Conservation (phyloP, 2,888 invertebrate species). For the Asteroscopus sphinx region DNA sequence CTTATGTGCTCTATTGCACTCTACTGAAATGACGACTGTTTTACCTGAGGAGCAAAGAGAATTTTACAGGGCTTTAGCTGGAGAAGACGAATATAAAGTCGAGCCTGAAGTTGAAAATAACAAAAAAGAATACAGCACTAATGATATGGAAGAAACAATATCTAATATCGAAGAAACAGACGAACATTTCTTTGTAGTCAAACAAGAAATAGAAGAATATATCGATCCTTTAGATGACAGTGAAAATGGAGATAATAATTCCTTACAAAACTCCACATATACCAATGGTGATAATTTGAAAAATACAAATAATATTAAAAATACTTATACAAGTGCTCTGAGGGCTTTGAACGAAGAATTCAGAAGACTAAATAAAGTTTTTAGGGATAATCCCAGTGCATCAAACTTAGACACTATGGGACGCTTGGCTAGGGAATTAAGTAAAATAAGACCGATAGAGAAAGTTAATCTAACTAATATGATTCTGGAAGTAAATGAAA, state of each 20-base stretch:
- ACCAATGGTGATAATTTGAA: slow-evolving; percentile 5
- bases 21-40: slow-evolving; percentile 9
- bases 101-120: slow-evolving; percentile 11
- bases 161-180: slow-evolving; percentile 4
- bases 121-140: not conserved
- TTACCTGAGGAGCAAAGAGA: slow-evolving; percentile 29
- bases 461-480: slow-evolving; percentile 31
- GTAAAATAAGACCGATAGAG: slow-evolving; percentile 60
- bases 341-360: slow-evolving; percentile 63
- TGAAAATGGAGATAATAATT: slow-evolving; percentile 5
- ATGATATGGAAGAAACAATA: slow-evolving; percentile 15
- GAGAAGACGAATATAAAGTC: slow-evolving; percentile 22
- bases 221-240: slow-evolving; percentile 30
- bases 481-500: slow-evolving; percentile 13
- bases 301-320: slow-evolving; percentile 15
- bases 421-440: slow-evolving; percentile 58
- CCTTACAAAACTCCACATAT: not conserved
- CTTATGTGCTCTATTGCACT: slow-evolving; percentile 56
- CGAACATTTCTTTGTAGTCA: slow-evolving; percentile 17
- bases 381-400: slow-evolving; percentile 61
- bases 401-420: slow-evolving; percentile 63
- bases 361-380: slow-evolving; percentile 60
- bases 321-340: slow-evolving; percentile 36
- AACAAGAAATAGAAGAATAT: slow-evolving; percentile 35
- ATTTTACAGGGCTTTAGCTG: slow-evolving; percentile 51